Conservation (phyloP, 2,113 vertebrate species). For the Seriola aureovittata region DNA sequence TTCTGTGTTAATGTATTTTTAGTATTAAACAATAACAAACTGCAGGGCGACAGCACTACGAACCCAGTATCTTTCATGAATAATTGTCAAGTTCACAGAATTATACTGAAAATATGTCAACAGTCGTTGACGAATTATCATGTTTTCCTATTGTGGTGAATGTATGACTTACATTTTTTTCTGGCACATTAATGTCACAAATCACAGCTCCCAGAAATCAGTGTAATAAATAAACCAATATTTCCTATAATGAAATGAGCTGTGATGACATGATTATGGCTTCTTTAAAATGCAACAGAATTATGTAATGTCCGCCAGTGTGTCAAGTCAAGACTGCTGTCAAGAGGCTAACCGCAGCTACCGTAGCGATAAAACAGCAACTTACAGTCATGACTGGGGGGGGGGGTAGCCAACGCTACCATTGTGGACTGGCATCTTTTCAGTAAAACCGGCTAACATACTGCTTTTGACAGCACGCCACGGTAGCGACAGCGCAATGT, state of each 20-base stretch:
- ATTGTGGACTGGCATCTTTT: background rate
- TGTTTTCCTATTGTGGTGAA: background rate
- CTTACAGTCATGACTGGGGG: background rate
- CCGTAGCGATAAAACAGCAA: background rate
- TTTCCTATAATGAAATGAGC: background rate
- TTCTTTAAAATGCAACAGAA: background rate
- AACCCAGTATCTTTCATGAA: background rate
- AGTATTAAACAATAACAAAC: background rate
- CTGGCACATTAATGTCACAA: background rate
- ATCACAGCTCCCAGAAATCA: conserved; percentile 5
- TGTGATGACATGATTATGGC: too few relatives aligned
- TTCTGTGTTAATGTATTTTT: background rate
- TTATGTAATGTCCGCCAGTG: background rate
- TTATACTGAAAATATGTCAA: background rate
- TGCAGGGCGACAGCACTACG: background rate
- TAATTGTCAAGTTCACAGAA: background rate
- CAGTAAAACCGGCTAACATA: background rate
- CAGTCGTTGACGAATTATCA: background rate
- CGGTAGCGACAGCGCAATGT: background rate
- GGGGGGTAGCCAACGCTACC: background rate
- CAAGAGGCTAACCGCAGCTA: conserved; percentile 3
- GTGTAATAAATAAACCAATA: background rate
- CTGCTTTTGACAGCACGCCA: background rate
- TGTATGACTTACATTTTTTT: background rate
- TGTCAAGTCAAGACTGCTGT: background rate